These are phyloP conservation scores for Microhierax caerulescens DNA, from an alignment of 2,797 vertebrate species.

Conservation along the genomic window DNA sequence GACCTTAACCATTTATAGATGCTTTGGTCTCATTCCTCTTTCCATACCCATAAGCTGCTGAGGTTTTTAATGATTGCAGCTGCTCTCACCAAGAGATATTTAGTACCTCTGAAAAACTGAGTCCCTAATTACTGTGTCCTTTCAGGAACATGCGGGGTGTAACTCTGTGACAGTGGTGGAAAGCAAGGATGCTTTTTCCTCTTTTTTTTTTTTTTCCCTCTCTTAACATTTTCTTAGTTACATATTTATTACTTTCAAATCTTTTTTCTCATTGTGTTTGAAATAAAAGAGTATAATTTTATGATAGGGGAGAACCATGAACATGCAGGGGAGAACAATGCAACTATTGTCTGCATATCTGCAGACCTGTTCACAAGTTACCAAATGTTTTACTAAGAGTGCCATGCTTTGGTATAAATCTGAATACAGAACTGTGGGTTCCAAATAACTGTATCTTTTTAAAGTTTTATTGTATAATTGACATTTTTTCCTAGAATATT, in stretches of 20 bases:
- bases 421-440: neutral
- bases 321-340: neutral
- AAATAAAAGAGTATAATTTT: neutral
- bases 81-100: neutral
- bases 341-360: neutral
- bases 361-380: neutral
- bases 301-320: neutral
- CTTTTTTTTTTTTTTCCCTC: fast-evolving
- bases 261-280: neutral
- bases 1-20: neutral
- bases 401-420: neutral
- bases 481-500: neutral
- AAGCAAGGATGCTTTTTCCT: neutral
- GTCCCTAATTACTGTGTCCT: neutral
- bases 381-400: neutral
- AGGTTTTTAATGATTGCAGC: neutral
- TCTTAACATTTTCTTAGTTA: neutral
- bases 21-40: neutral
- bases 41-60: neutral
- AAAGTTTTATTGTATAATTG: neutral
- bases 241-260: neutral
- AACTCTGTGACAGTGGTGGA: neutral
- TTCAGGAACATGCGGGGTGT: neutral
- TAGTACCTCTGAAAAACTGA: neutral
- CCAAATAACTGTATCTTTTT: neutral